phyloP scores from a whole-genome alignment of 2,797 vertebrate genomes.

The Steatocranus sp. region DNA sequence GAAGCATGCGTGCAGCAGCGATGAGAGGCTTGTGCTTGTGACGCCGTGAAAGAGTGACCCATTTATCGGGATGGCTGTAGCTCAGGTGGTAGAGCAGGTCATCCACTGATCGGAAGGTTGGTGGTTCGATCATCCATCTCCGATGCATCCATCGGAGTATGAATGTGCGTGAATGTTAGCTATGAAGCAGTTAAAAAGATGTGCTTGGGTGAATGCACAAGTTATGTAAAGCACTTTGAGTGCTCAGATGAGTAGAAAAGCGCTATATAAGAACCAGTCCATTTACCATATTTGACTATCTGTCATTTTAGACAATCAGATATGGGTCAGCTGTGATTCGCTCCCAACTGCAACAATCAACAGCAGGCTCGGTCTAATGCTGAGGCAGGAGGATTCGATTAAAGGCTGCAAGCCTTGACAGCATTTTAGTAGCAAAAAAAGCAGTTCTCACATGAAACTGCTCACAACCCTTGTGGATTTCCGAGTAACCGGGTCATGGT shows the following conservation, averaged over 20 bases:
- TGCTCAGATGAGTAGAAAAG: no score
- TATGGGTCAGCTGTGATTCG: not conserved
- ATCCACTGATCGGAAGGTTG: no score
- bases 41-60: not conserved
- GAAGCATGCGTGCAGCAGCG: not conserved
- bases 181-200: no score
- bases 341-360: not conserved
- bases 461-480: not conserved
- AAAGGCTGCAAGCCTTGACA: not conserved
- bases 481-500: not conserved
- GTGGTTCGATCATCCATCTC: no score
- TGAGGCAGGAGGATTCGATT: not conserved
- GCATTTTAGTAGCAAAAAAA: not conserved
- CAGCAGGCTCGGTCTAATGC: not conserved
- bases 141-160: no score
- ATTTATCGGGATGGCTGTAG: no score
- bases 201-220: no score
- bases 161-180: no score
- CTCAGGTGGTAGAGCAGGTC: no score
- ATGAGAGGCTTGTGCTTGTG: not conserved
- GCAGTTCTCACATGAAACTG: fast-evolving
- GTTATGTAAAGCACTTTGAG: no score
- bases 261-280: no score
- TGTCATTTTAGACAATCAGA: not conserved
- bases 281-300: not conserved